A percentile compares a stretch with the other conserved stretches of the same genome.
Evolutionary conservation across 92 coral and sea anemone genomes (phyloP).

Genomic region (Epizoanthus illoricatus): DNA sequence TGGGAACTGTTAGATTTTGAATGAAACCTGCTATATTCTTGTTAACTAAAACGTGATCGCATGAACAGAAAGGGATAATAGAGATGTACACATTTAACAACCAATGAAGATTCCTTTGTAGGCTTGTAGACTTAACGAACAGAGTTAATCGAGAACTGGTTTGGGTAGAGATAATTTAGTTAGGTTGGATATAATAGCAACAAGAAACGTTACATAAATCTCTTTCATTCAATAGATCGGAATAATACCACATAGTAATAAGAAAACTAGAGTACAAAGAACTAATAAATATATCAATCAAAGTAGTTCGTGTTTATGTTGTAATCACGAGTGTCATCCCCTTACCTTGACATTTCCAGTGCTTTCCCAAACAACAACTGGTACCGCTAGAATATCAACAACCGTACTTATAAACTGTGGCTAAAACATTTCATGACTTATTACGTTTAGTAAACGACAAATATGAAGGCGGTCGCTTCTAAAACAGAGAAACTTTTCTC

Average conservation of each 20-base stretch:
- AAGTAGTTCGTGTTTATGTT: constrained; percentile 23
- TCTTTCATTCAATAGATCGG: not conserved
- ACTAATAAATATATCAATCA: constrained; percentile 18
- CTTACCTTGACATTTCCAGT: constrained; percentile 24
- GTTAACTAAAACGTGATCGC: not conserved
- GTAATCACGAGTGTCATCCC: constrained; percentile 6
- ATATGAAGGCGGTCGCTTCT: not conserved
- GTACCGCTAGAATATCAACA: not conserved
- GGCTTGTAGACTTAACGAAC: not conserved
- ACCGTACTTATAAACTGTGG: not conserved
- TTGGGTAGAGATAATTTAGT: too few relatives aligned
- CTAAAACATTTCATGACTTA: not conserved
- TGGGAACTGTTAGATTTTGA: too few relatives aligned
- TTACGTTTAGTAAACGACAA: not conserved
- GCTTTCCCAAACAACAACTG: constrained; percentile 29
- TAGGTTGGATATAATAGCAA: too few relatives aligned
- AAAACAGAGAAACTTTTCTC: not conserved
- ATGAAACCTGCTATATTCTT: too few relatives aligned
- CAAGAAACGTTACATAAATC: too few relatives aligned
- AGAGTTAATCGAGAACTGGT: too few relatives aligned
- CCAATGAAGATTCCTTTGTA: not conserved
- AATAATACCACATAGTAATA: not conserved
- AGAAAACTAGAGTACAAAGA: not conserved
- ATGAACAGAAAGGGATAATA: not conserved
- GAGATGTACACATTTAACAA: not conserved